These are phyloP conservation scores for Scrobipalpa costella DNA, from an alignment of 2,888 invertebrate genomes.

Conservation along the genomic window DNA sequence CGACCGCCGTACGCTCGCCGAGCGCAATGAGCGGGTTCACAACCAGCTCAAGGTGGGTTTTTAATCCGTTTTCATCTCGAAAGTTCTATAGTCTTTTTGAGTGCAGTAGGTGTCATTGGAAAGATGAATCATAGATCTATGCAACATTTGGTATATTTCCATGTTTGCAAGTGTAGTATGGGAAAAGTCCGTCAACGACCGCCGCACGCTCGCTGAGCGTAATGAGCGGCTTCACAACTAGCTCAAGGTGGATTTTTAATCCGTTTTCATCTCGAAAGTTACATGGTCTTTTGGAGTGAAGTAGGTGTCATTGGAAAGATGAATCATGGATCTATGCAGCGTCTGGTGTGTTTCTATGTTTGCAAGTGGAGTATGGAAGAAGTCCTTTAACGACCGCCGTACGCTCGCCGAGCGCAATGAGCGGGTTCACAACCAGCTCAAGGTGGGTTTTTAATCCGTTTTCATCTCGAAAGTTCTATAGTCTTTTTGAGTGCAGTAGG, in stretches of 20 bases:
- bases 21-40: conserved; percentile 97
- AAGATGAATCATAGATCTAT: not conserved
- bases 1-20: conserved; percentile 95
- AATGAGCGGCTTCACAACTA: conserved; percentile 98
- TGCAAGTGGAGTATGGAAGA: not conserved
- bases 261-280: not conserved
- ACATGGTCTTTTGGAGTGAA: not conserved
- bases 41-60: conserved; percentile 92
- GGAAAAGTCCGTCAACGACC: conserved; percentile 86
- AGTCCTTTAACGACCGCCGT: conserved; percentile 86
- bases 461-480: not conserved
- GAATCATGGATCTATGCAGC: not conserved
- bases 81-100: not conserved
- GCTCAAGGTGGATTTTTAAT: conserved; percentile 85
- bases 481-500: not conserved
- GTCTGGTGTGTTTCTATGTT: not conserved
- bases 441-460: conserved; percentile 79
- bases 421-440: conserved; percentile 96
- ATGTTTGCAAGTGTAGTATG: not conserved
- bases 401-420: too few species aligned
- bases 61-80: not conserved
- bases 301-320: not conserved
- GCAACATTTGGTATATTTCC: not conserved
- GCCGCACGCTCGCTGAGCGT: conserved; percentile 95
- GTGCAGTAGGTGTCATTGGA: not conserved